Evolutionary conservation across 2,797 vertebrate genomes (phyloP), one percentile per base, ranked within the genome.

Genomic region (Remorina albescens): DNA sequence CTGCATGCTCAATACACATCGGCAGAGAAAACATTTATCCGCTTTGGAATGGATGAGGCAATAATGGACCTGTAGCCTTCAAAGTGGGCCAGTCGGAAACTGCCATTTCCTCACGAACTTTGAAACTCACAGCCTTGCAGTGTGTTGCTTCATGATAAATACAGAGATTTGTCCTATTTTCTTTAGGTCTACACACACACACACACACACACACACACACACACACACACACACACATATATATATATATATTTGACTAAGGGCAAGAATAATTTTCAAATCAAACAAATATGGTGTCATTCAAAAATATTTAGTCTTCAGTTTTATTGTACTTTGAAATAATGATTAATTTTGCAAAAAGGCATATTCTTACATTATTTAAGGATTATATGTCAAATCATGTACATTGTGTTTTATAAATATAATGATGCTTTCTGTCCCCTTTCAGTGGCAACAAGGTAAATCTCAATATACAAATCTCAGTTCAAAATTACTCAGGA

Each of bases 1-100:
- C 88, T 85, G 83, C 86, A 68, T 63, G 68, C 71, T 74, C 87
- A 95, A 95, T 95, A 95, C 94, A 95, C 95, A 95, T 93, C 81
- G 67, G 46, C 80, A 91, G 92, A 74, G 87, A 93, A 92, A 94
- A 94, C 91, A 93, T 92, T 91, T 86, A 91, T 69, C 83, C 78
- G 85, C 91, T 91, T 91, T 89, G 87, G 80, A 72, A 86, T 84
- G 85, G 65, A 79, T 80, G 79, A 88, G 80, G 82, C 73, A 47
- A 74, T 92, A 85, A 93, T 79, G 84, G 82, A 85, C 55, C 55
- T 15, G 62, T 67, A 42, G 79, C 55, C 86, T 82, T 90, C 88
- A 91, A 87, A 92, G 88, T 37, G 53, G 16, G 42, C 4, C 54
- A 6, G 76, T 81, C 76, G 80, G 82, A 88, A 89, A 70, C 76